Percentiles rank a stretch among this genome's conserved stretches.
Conservation (phyloP, 2,888 invertebrate species). For the Cephalotes varians region DNA sequence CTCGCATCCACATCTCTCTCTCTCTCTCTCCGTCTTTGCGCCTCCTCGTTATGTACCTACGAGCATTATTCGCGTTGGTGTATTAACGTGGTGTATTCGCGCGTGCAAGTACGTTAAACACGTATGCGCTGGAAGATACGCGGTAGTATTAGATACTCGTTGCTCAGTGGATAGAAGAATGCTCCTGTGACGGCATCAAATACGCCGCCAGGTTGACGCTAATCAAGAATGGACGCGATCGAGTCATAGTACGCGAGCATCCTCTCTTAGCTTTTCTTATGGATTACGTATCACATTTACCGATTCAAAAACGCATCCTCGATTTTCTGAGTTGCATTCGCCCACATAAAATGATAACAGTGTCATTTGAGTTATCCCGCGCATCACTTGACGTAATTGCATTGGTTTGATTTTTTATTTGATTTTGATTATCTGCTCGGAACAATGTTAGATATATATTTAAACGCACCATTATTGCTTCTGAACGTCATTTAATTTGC, state of each 20-base stretch:
- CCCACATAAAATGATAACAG: conserved; percentile 25
- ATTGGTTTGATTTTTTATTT: conserved; percentile 8
- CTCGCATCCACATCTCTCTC: conserved; percentile 45
- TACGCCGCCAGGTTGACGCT: conserved; percentile 57
- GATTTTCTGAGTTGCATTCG: conserved; percentile 19
- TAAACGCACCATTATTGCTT: neutral
- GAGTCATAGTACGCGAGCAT: neutral
- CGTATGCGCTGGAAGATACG: conserved; percentile 56
- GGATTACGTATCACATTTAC: conserved; percentile 40
- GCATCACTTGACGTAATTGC: conserved; percentile 25
- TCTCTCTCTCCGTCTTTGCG: conserved; percentile 33
- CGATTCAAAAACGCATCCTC: conserved; percentile 53
- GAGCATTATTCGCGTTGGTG: conserved; percentile 70
- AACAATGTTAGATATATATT: neutral
- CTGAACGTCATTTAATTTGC: neutral
- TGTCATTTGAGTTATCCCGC: conserved; percentile 5
- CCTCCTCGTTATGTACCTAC: conserved; percentile 62
- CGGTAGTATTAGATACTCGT: neutral
- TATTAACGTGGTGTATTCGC: conserved; percentile 68
- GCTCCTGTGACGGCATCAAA: conserved; percentile 40
- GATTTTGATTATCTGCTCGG: neutral
- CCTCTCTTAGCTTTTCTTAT: conserved; percentile 3
- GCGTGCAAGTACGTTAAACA: conserved; percentile 68
- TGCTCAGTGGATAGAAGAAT: neutral
- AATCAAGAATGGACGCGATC: conserved; percentile 68